A percentile compares a stretch with the other conserved stretches of the same genome.
phyloP scores from a whole-genome alignment of 2,888 invertebrate genomes.

The Pecten maximus region DNA sequence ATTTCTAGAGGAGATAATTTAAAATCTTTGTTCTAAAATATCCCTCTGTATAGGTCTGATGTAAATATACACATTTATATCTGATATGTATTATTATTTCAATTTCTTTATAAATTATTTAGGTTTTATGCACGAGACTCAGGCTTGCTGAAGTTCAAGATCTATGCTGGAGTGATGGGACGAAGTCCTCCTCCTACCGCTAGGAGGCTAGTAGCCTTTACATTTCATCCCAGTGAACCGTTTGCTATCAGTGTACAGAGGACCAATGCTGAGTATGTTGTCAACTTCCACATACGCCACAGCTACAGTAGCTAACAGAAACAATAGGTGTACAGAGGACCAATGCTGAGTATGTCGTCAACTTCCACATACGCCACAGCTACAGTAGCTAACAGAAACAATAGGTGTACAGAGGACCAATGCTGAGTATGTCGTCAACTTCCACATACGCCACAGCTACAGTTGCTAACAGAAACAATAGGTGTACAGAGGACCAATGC shows the following conservation, averaged over 20 bases:
- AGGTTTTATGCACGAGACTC: conserved; percentile 94
- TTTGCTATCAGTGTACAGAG: conserved; percentile 97
- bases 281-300: conserved; percentile 95
- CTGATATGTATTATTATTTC: too few species aligned
- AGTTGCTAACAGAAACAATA: conserved; percentile 84
- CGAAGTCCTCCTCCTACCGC: conserved; percentile 86
- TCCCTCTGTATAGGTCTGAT: too few species aligned
- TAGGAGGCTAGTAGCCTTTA: conserved; percentile 94
- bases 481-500: conserved; percentile 96
- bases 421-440: conserved; percentile 96
- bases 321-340: conserved; percentile 97
- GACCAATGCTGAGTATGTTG: conserved; percentile 95
- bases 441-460: conserved; percentile 80
- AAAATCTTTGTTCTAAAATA: too few species aligned
- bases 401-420: conserved; percentile 97
- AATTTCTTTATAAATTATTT: too few species aligned
- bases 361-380: conserved; percentile 92
- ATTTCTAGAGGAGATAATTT: too few species aligned
- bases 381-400: conserved; percentile 77
- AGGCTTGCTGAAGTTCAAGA: conserved; percentile 90
- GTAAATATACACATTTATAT: too few species aligned
- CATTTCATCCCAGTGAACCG: conserved; percentile 97
- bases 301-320: background rate
- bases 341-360: conserved; percentile 95
- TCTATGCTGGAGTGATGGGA: conserved; percentile 86